These are phyloP conservation scores for Myotis pilosus DNA, from an alignment of 2,797 vertebrate species.

Conservation along the genomic window DNA sequence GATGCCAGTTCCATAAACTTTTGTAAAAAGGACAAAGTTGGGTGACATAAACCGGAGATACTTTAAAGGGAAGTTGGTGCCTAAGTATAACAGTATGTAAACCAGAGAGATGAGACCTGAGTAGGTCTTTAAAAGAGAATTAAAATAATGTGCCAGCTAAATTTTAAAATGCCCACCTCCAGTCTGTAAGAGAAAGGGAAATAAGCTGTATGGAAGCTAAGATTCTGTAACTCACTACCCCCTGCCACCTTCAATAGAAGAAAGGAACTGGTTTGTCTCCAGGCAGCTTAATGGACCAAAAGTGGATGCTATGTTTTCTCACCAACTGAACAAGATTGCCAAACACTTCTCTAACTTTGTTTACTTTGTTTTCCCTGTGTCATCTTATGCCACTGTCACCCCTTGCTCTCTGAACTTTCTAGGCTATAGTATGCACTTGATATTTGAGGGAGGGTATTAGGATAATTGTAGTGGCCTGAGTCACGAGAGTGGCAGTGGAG, in stretches of 20 bases:
- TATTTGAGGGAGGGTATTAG: not conserved
- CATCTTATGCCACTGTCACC: not conserved
- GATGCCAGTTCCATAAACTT: conserved; percentile 20
- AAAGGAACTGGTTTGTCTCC: not conserved
- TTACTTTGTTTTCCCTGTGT: not conserved
- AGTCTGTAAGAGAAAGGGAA: not conserved
- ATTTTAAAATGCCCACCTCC: not conserved
- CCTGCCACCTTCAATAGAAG: not conserved
- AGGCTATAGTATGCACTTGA: not conserved
- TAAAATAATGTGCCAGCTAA: not conserved
- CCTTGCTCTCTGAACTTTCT: not conserved
- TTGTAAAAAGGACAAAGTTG: conserved; percentile 32
- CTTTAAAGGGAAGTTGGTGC: not conserved
- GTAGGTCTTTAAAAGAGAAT: not conserved
- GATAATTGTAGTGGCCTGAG: not conserved
- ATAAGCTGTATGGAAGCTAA: not conserved
- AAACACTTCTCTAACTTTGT: not conserved
- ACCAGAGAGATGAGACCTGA: not conserved
- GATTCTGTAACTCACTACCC: not conserved
- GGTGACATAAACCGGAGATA: conserved; percentile 17
- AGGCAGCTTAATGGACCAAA: conserved; percentile 17
- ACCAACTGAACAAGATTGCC: not conserved
- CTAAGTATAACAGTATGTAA: not conserved
- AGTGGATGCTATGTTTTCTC: not conserved
- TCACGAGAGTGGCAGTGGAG: not conserved